Conservation (phyloP, 2,113 vertebrate genomes). For the Halcyon malimbica region DNA sequence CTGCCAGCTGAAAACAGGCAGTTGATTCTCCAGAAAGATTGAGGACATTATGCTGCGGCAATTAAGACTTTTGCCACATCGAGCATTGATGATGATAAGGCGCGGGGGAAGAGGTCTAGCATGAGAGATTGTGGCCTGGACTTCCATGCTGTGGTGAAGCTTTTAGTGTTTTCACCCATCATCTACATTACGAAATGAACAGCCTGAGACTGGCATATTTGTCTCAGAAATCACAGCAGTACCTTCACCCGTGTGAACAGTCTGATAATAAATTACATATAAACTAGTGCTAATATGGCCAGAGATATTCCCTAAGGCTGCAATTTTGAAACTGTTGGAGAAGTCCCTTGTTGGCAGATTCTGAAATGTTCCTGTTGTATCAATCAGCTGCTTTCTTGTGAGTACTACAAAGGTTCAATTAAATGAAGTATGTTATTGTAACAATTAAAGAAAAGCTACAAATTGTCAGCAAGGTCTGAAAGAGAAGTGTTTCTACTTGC, state of each 20-base stretch:
- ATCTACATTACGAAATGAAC: background rate
- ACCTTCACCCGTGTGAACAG: background rate
- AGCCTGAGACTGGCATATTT: background rate
- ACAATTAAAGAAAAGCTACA: constrained; percentile 38
- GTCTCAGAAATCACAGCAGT: background rate
- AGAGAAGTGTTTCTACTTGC: background rate
- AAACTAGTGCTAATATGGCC: background rate
- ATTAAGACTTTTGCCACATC: constrained; percentile 61
- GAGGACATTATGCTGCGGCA: constrained; percentile 25
- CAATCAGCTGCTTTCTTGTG: constrained; percentile 55
- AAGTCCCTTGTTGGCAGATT: constrained; percentile 23
- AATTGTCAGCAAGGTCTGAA: constrained; percentile 15
- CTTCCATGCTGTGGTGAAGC: background rate
- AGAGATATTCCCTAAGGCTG: background rate
- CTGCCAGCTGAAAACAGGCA: constrained; percentile 69
- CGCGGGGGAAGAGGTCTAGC: background rate
- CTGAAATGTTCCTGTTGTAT: constrained; percentile 47
- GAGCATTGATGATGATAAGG: background rate
- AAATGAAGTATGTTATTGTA: background rate
- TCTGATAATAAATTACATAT: constrained; percentile 7
- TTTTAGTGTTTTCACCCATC: background rate
- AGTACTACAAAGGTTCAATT: constrained; percentile 24
- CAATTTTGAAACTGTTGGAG: background rate
- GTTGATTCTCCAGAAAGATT: constrained; percentile 66
- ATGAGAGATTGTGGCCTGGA: background rate